A percentile compares a stretch with the other conserved stretches of the same genome.
Evolutionary conservation across 1,140 invertebrate genomes (phyloP).

Genomic region (Manduca sexta): DNA sequence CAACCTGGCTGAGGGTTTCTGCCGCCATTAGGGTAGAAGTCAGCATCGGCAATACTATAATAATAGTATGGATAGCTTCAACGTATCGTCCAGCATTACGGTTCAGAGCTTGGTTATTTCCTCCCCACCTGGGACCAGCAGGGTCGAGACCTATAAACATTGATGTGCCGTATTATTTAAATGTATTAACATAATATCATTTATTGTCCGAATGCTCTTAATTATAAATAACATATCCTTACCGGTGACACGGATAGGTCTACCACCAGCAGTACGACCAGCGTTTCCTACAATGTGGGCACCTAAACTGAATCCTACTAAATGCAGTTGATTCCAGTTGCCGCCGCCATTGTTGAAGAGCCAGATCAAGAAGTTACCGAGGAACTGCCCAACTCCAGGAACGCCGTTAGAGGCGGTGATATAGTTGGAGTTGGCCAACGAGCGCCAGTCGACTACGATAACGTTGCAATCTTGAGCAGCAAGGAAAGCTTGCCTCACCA

Average conservation of each 20-base stretch:
- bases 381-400: constrained; percentile 45
- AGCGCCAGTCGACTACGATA: constrained; percentile 78
- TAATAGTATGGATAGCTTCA: constrained; percentile 76
- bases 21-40: constrained; percentile 77
- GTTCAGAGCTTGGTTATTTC: constrained; percentile 32
- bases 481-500: constrained; percentile 54
- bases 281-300: constrained; percentile 92
- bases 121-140: constrained; percentile 73
- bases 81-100: constrained; percentile 74
- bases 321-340: constrained; percentile 76
- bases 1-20: constrained; percentile 78
- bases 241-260: constrained; percentile 25
- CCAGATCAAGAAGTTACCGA: constrained; percentile 65
- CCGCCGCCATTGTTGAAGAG: constrained; percentile 40
- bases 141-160: constrained; percentile 75
- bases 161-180: neutral
- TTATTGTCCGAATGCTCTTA: neutral
- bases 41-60: constrained; percentile 55
- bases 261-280: constrained; percentile 20
- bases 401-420: constrained; percentile 64
- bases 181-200: neutral
- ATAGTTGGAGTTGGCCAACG: constrained; percentile 71
- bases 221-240: neutral
- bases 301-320: constrained; percentile 90
- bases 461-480: constrained; percentile 73